Base-by-base conservation (phyloP, 2,113 vertebrate genomes). In the Pelobates fuscus region DNA sequence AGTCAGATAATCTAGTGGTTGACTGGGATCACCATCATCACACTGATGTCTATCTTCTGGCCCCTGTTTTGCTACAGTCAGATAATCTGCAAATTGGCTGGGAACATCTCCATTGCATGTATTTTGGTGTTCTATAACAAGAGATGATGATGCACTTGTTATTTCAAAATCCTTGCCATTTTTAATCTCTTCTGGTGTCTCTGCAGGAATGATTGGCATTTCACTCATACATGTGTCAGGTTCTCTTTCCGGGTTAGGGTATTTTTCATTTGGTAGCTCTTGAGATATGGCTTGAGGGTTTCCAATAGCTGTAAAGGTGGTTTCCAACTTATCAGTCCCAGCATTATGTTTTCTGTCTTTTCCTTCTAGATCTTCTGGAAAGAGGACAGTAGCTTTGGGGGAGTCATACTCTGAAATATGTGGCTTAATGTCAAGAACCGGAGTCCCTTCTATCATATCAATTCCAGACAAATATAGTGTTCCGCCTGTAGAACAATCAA, bases 371-470 rank as follows among this genome's bases (percentile, higher is more conserved):
- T 77, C 66, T 8, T 23, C 66, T 23, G 26, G 25, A 65, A 71
- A 49, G 8, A 70, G 58, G 15, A 49, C 41, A n/a, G 43, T 11
- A 72, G 44, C 37, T 32, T 79, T 64, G 0, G 92, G 92, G 2
- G 89, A 90, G 82, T 96, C 94, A n/a, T 96, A 96, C 18, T 94
- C 92, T 43, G 93, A 89, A 70, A 96, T 95, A 80, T 94, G 95
- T 4, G 94, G 94, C 78, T 95, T 96, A 71, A 96, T 91, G 80
- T 96, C 94, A 54, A 96, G 79, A 23, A 96, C 91, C 0, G 94
- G 94, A 11, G 94, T 96, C 18, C 91, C 94, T 20, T 86, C 82
- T 54, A 96, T 94, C 89, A 95, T 93, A 80, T 96, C 94, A 78
- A 96, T 91, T 73, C 91, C 92, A 79, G 92, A 94, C 32, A 96